Evolutionary conservation across 2,888 invertebrate genomes (phyloP), one percentile per base, ranked within the genome.

Genomic region (Rhamnusium bicolor): DNA sequence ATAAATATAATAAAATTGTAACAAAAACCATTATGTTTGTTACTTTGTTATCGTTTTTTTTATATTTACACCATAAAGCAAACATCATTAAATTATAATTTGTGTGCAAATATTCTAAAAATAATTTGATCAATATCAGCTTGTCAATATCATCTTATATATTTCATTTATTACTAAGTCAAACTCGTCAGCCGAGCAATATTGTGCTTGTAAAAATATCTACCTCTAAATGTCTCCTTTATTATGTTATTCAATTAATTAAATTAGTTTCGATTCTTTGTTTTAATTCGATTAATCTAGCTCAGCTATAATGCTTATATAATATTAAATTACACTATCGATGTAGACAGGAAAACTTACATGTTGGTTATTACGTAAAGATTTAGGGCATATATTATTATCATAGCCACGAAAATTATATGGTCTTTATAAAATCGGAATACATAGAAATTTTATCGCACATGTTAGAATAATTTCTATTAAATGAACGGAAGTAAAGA

Each of bases 101-200:
- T 18, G 53, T 53, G 12, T 66, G 32, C 16, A 66, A 27, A 49
- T 53, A 66, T 40, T 66, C 65, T 66, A 66, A 54, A 49, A 66
- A 53, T 53, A 66, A 66, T 66, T 53, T 53, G 65, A 66, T 66
- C 65, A 29, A 66, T 66, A 66, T 49, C 14, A 40, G 46, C 24
- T 56, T 46, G 46, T 46, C 61, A 40, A 18, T 14, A 21, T 7
- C 46, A 46, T 61, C 61, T 61, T 19, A 46, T 40, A 40, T 40
- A 46, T 46, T 61, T 46, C 61, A 40, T 16, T n/a, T 40, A 61
- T 46, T 46, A 61, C n/a, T 32, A 24, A 21, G 46, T 61, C 61
- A 61, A 61, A 46, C 61, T 32, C 29, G 32, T 40, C 32, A 58
- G 3, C 8, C 10, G 18, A 8, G 6, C 16, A 14, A 40, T 18